Percentiles rank a stretch among this genome's conserved stretches.
These are phyloP conservation scores for Vireo altiloquus DNA, from an alignment of 2,113 vertebrate species.

Conservation along the genomic window DNA sequence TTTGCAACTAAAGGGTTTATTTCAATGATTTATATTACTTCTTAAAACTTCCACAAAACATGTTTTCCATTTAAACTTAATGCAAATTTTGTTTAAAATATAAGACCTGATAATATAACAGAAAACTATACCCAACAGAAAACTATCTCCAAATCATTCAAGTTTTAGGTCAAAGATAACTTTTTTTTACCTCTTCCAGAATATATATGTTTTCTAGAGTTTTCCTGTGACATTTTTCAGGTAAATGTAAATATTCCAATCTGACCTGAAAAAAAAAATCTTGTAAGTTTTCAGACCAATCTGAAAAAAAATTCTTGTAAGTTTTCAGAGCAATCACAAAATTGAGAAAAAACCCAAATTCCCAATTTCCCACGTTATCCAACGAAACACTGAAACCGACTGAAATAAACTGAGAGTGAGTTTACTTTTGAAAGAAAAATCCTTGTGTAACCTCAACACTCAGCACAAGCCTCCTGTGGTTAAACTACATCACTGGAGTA, in stretches of 20 bases:
- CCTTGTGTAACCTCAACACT: neutral
- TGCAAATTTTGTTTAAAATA: neutral
- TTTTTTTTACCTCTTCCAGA: neutral
- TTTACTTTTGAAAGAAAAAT: neutral
- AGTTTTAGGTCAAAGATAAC: neutral
- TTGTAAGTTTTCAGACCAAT: neutral
- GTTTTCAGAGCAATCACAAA: neutral
- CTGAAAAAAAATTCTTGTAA: neutral
- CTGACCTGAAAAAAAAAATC: neutral
- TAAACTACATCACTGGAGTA: neutral
- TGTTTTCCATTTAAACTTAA: neutral
- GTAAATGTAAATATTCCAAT: neutral
- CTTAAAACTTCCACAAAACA: neutral
- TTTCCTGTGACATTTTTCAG: neutral
- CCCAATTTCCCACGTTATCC: neutral
- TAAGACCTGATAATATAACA: neutral
- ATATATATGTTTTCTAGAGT: neutral
- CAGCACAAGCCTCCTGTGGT: slow-evolving; percentile 4
- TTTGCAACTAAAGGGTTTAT: accelerated
- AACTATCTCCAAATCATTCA: neutral
- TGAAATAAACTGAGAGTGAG: neutral
- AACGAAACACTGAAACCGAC: neutral
- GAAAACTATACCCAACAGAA: neutral
- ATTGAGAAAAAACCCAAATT: neutral
- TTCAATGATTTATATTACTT: neutral